Base-by-base conservation (phyloP, 1,140 invertebrate species). In the Philotrypesis tridentata region DNA sequence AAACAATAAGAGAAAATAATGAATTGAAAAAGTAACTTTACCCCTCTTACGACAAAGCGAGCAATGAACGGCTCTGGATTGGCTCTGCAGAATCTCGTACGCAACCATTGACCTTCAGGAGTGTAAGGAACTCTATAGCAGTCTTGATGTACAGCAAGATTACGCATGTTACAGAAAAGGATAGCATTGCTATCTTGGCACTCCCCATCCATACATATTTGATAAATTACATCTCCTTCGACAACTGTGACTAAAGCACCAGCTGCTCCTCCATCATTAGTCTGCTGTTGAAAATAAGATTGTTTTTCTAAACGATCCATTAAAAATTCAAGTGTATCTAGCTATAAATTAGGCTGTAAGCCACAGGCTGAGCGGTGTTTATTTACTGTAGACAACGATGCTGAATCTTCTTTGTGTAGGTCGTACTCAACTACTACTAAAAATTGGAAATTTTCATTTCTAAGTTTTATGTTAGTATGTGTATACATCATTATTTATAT, bases 61-160 rank as follows among this genome's bases (percentile, higher is more conserved):
- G 93, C 99, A 99, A 89, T 99, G 97, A 1, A 99, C 98, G 12
- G 98, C 96, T 79, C 97, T 92, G 2, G 98, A 99, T 8, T 98
- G 98, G 74, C 98, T 99, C 87, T 99, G 97, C 7, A 99, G 91
- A 92, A 99, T 82, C 95, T 89, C 71, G 98, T 94, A 91, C 99
- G 99, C 21, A 99, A 92, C 99, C 99, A 99, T 89, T 99, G 98
- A 23, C 98, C 98, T 91, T 99, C 98, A 0, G 99, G 99, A 87
- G 99, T 99, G 88, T 99, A 99, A 23, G 98, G 98, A 9, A 99
- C 98, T 71, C 99, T 99, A 92, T 99, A 99, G 89, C 99, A 99
- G 92, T 99, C 99, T 91, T 99, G 98, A 92, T 99, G 98, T 25
- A 99, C 98, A 25, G 98, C 98, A 37, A 99, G 92, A 92, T 99